Evolutionary conservation across 53 echinoderm and acorn worm species (phyloP).

Genomic region (Mesocentrotus franciscanus): DNA sequence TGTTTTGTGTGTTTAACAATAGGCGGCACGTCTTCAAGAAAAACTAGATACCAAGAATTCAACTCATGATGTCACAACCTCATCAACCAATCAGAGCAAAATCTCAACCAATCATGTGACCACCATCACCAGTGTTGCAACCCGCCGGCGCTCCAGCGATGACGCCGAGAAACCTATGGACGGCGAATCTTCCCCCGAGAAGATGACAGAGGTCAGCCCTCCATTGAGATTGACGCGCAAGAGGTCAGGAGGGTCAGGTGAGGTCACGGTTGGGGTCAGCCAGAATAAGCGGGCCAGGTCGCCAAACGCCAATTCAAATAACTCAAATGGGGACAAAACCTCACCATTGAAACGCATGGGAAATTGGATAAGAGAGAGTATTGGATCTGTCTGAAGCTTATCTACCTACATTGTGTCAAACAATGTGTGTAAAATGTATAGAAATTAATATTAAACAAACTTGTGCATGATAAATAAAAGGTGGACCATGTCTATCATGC

Average conservation of each 20-base stretch:
- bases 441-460: no score
- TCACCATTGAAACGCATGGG: conserved; percentile 65
- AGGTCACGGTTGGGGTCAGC: conserved; percentile 44
- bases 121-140: conserved; percentile 62
- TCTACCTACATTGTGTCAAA: background rate
- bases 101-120: background rate
- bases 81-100: background rate
- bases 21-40: conserved; percentile 55
- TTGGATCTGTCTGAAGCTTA: conserved; percentile 30
- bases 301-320: conserved; percentile 65
- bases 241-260: conserved; percentile 48
- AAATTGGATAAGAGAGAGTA: conserved; percentile 59
- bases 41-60: conserved; percentile 25
- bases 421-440: background rate
- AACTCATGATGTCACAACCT: background rate
- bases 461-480: no score
- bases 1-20: background rate
- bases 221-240: conserved; percentile 23
- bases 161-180: conserved; percentile 39
- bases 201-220: background rate
- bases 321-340: conserved; percentile 13
- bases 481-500: background rate
- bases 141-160: conserved; percentile 4
- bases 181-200: background rate
- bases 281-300: conserved; percentile 35